Evolutionary conservation across 1,140 invertebrate species (phyloP).

Genomic region (Sinonovacula constricta): DNA sequence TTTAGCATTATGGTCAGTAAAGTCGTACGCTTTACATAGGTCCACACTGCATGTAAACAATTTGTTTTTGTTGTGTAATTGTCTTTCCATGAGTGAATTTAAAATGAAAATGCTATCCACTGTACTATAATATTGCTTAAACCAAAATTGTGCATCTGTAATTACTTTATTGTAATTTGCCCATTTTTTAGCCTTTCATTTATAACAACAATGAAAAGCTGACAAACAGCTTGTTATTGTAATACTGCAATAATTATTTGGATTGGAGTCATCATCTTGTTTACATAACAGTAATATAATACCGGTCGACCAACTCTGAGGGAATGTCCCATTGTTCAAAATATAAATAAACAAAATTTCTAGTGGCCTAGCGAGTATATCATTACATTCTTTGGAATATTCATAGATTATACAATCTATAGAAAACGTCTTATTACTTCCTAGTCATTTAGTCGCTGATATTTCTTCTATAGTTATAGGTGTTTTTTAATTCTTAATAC

Average conservation of each 20-base stretch:
- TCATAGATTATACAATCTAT: too few relatives aligned
- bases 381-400: too few relatives aligned
- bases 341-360: too few relatives aligned
- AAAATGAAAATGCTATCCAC: neutral
- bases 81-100: neutral
- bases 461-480: too few relatives aligned
- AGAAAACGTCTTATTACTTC: too few relatives aligned
- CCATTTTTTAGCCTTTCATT: too few relatives aligned
- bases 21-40: neutral
- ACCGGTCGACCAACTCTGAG: slow-evolving; percentile 5
- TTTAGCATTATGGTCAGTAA: too few relatives aligned
- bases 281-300: slow-evolving; percentile 11
- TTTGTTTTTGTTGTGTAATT: neutral
- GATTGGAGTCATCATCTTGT: neutral
- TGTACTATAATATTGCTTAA: neutral
- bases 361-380: too few relatives aligned
- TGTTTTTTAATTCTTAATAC: too few relatives aligned
- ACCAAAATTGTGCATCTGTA: neutral
- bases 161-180: too few relatives aligned
- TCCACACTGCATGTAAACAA: neutral
- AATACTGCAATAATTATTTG: slow-evolving; percentile 8
- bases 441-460: too few relatives aligned
- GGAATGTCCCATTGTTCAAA: neutral
- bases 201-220: slow-evolving; percentile 14
- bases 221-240: slow-evolving; percentile 6